phyloP scores from a whole-genome alignment of 2,888 invertebrate species.

The Coremacera marginata region DNA sequence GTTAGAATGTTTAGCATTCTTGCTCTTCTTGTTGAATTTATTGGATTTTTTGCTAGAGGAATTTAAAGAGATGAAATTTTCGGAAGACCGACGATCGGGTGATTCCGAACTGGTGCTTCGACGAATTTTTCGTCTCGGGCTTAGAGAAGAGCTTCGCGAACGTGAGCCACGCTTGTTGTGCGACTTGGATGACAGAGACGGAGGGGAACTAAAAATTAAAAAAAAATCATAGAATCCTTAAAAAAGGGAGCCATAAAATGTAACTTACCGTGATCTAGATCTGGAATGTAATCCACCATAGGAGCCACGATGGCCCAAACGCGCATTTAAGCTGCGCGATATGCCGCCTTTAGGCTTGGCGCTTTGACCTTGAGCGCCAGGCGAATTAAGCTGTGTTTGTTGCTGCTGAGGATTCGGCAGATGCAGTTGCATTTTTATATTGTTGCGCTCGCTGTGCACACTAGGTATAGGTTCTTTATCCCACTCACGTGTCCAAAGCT shows the following conservation, averaged over 20 bases:
- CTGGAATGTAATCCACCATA: conserved; percentile 62
- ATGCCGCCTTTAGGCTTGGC: conserved; percentile 67
- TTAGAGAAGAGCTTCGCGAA: conserved; percentile 66
- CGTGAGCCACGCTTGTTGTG: conserved; percentile 58
- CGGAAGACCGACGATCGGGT: conserved; percentile 68
- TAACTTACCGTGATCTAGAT: conserved; percentile 64
- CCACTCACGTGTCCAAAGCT: conserved; percentile 94
- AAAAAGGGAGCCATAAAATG: background rate
- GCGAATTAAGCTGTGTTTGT: conserved; percentile 52
- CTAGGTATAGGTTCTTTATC: conserved; percentile 92
- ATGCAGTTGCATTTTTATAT: conserved; percentile 68
- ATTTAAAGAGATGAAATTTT: conserved; percentile 62
- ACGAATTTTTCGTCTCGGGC: conserved; percentile 71
- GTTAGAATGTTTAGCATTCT: conserved; percentile 46
- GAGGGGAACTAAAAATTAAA: conserved; percentile 56
- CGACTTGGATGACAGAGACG: conserved; percentile 56
- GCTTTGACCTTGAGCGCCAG: conserved; percentile 45
- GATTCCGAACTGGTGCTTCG: conserved; percentile 64
- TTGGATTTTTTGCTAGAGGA: conserved; percentile 63
- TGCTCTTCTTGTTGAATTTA: conserved; percentile 68
- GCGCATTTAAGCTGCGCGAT: conserved; percentile 73
- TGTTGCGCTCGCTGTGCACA: conserved; percentile 83
- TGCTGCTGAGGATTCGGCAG: conserved; percentile 67
- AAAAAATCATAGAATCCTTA: background rate
- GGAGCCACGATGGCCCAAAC: conserved; percentile 71